Percentiles rank a stretch among this genome's conserved stretches.
Conservation (phyloP, 2,797 vertebrate genomes). For the Octomys mimax region DNA sequence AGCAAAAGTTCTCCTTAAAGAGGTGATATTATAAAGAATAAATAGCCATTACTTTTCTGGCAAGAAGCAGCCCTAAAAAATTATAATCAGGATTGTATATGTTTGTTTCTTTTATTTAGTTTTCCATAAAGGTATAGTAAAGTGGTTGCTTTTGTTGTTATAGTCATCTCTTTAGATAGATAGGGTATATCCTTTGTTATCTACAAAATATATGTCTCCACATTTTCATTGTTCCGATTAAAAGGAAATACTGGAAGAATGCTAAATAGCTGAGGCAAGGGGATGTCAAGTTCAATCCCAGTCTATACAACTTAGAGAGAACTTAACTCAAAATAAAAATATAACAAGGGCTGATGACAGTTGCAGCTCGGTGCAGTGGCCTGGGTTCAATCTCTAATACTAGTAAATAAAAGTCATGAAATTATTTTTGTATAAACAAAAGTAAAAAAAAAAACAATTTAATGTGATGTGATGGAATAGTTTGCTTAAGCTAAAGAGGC, state of each 20-base stretch:
- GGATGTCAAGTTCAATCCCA: background rate
- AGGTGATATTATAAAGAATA: background rate
- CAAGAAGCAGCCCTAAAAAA: background rate
- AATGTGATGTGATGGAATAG: background rate
- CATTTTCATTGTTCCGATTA: background rate
- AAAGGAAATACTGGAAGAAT: background rate
- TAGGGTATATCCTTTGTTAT: background rate
- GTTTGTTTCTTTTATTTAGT: conserved; percentile 33
- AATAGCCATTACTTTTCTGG: background rate
- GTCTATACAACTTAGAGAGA: background rate
- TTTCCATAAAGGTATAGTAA: background rate
- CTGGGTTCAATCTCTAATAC: background rate
- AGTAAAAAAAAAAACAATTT: background rate
- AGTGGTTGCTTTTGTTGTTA: background rate
- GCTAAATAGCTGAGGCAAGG: background rate
- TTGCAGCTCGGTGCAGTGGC: background rate
- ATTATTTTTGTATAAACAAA: conserved; percentile 2
- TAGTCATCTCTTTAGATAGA: background rate
- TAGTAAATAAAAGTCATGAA: background rate
- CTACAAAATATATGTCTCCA: background rate
- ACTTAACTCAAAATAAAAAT: background rate
- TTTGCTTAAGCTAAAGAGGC: conserved; percentile 7
- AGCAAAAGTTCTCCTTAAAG: background rate
- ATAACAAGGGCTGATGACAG: background rate
- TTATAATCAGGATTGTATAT: background rate